Conservation (phyloP, 1,140 invertebrate genomes). For the Drosophila nasuta region DNA sequence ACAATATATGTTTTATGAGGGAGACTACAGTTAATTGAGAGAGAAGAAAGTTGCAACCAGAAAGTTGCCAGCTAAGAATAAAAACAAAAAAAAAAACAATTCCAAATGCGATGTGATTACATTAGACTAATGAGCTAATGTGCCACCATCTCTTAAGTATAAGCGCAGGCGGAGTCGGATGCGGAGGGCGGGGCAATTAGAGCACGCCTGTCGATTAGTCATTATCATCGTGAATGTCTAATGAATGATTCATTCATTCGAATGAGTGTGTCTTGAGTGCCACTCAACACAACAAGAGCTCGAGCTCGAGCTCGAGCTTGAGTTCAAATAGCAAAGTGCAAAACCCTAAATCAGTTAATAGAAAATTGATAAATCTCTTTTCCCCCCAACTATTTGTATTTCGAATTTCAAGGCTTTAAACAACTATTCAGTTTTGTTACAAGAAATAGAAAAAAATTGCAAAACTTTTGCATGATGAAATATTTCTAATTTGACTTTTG, state of each 20-base stretch:
- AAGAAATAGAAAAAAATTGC: too few relatives aligned
- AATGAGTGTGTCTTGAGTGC: conserved; percentile 18
- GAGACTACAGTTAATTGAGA: conserved; percentile 33
- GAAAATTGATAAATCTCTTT: too few relatives aligned
- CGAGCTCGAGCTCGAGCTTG: background rate
- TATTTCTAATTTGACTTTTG: too few relatives aligned
- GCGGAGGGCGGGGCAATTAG: conserved; percentile 26
- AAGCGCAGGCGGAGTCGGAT: too few relatives aligned
- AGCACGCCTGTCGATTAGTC: conserved; percentile 36
- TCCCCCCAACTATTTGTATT: too few relatives aligned
- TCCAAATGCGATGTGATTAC: conserved; percentile 38
- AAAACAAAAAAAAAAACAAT: conserved; percentile 30
- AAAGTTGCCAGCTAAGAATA: conserved; percentile 24
- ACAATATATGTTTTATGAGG: background rate
- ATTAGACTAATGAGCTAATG: conserved; percentile 52
- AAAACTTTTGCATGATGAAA: too few relatives aligned
- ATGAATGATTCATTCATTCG: conserved; percentile 47
- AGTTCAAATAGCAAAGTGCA: background rate
- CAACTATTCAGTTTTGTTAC: too few relatives aligned
- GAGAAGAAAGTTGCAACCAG: background rate
- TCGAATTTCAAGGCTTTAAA: too few relatives aligned
- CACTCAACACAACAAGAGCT: conserved; percentile 4
- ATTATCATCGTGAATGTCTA: conserved; percentile 48
- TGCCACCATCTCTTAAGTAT: background rate
- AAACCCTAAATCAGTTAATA: conserved; percentile 4